A percentile compares a stretch with the other conserved stretches of the same genome.
These are phyloP conservation scores for Armadillidium nasatum DNA, from an alignment of 1,140 invertebrate species.

Conservation along the genomic window DNA sequence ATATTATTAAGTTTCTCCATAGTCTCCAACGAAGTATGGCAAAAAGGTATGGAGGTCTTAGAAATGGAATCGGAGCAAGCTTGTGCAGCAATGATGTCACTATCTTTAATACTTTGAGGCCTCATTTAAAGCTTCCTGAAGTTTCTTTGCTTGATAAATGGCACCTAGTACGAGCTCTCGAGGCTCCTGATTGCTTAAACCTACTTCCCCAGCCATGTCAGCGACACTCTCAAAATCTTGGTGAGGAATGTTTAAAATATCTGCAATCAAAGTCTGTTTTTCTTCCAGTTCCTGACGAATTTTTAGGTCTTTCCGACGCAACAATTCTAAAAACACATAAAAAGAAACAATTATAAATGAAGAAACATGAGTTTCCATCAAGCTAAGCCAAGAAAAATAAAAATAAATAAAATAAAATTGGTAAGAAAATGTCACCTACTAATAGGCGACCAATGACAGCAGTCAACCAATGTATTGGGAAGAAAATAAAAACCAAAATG, in stretches of 20 bases:
- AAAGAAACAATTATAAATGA: too few relatives aligned
- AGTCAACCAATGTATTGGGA: too few relatives aligned
- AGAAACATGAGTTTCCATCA: too few relatives aligned
- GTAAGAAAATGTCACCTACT: too few relatives aligned
- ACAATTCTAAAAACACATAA: slow-evolving; percentile 56
- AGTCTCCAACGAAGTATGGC: slow-evolving; percentile 36
- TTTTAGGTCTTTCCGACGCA: slow-evolving; percentile 65
- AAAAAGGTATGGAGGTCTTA: slow-evolving; percentile 20
- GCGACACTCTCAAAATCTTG: slow-evolving; percentile 58
- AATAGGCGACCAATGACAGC: too few relatives aligned
- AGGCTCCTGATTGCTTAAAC: slow-evolving; percentile 57
- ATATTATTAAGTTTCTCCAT: slow-evolving; percentile 41
- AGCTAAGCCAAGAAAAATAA: neutral
- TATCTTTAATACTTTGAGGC: slow-evolving; percentile 44
- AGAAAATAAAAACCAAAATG: too few relatives aligned
- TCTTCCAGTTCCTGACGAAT: slow-evolving; percentile 67
- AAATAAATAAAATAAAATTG: neutral
- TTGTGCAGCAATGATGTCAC: slow-evolving; percentile 45
- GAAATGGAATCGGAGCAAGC: slow-evolving; percentile 33
- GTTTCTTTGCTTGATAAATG: slow-evolving; percentile 61
- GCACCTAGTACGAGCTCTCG: slow-evolving; percentile 65
- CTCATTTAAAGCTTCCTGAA: slow-evolving; percentile 46
- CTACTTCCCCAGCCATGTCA: slow-evolving; percentile 57
- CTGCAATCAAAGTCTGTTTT: slow-evolving; percentile 68
- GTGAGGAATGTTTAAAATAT: slow-evolving; percentile 67